phyloP scores from a whole-genome alignment of 2,888 invertebrate species.

The Gerris lacustris region DNA sequence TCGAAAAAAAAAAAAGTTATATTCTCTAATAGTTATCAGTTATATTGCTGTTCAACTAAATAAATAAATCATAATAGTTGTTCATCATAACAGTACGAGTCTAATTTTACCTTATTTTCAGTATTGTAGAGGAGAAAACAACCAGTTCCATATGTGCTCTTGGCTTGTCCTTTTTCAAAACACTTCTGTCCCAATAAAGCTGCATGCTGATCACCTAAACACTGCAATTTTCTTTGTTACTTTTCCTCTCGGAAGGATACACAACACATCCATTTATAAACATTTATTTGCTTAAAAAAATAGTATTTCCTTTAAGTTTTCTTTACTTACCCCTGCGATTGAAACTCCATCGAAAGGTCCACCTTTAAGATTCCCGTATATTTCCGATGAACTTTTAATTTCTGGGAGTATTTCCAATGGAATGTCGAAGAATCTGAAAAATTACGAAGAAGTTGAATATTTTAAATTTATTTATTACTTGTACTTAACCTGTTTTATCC shows the following conservation, averaged over 20 bases:
- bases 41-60: too few relatives aligned
- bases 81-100: too few relatives aligned
- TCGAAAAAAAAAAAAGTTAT: too few relatives aligned
- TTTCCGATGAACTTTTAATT: slow-evolving; percentile 81
- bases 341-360: slow-evolving; percentile 67
- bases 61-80: too few relatives aligned
- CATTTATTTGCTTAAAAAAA: neutral
- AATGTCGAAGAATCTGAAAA: slow-evolving; percentile 66
- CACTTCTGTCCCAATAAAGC: slow-evolving; percentile 88
- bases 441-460: too few relatives aligned
- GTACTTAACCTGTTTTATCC: too few relatives aligned
- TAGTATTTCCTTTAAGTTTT: neutral
- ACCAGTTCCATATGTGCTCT: slow-evolving; percentile 91
- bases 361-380: slow-evolving; percentile 67
- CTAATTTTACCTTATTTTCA: slow-evolving; percentile 47
- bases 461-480: too few relatives aligned
- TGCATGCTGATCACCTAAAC: slow-evolving; percentile 90
- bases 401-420: slow-evolving; percentile 72
- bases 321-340: slow-evolving; percentile 65
- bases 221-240: slow-evolving; percentile 41
- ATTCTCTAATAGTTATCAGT: too few relatives aligned
- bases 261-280: neutral
- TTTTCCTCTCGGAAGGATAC: neutral
- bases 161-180: slow-evolving; percentile 74
- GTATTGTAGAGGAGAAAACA: slow-evolving; percentile 92